phyloP scores from a whole-genome alignment of 1,140 invertebrate genomes.

The Diachasma alloeum region DNA sequence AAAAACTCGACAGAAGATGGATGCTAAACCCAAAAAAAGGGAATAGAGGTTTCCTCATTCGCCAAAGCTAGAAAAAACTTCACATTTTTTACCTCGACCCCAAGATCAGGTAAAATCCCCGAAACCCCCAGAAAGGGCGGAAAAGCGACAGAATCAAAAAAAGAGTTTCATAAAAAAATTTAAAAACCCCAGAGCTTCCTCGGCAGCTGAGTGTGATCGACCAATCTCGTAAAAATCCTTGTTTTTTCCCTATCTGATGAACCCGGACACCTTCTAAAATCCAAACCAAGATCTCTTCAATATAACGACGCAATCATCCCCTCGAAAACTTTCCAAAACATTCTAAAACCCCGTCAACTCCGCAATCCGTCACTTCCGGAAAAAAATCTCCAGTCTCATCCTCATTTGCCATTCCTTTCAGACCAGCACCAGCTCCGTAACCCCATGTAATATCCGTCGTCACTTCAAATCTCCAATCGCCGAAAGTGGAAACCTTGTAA shows the following conservation, averaged over 20 bases:
- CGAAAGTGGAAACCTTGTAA: not conserved
- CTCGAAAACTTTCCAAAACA: conserved; percentile 2
- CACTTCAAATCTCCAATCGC: not conserved
- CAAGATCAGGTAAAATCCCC: conserved; percentile 14
- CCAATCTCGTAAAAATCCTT: conserved; percentile 16
- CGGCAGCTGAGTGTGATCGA: conserved; percentile 20
- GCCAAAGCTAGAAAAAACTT: conserved; percentile 7
- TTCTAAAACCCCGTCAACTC: conserved; percentile 8
- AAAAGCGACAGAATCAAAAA: conserved; percentile 10
- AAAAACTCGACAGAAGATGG: conserved; percentile 1
- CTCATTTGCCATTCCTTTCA: conserved; percentile 25
- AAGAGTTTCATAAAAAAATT: conserved; percentile 13
- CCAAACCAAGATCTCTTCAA: not conserved
- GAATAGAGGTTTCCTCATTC: conserved; percentile 7
- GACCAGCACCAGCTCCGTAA: not conserved
- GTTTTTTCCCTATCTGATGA: conserved; percentile 7
- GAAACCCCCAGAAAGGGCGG: not conserved
- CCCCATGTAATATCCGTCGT: conserved; percentile 9
- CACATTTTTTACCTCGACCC: conserved; percentile 9
- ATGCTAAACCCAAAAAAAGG: not conserved
- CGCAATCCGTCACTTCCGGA: conserved; percentile 9
- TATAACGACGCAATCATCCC: not conserved
- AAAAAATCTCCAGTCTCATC: not conserved
- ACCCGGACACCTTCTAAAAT: conserved; percentile 4
- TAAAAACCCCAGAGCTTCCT: conserved; percentile 8